Evolutionary conservation across 2,113 vertebrate species (phyloP).

Genomic region (Nibea albiflora): DNA sequence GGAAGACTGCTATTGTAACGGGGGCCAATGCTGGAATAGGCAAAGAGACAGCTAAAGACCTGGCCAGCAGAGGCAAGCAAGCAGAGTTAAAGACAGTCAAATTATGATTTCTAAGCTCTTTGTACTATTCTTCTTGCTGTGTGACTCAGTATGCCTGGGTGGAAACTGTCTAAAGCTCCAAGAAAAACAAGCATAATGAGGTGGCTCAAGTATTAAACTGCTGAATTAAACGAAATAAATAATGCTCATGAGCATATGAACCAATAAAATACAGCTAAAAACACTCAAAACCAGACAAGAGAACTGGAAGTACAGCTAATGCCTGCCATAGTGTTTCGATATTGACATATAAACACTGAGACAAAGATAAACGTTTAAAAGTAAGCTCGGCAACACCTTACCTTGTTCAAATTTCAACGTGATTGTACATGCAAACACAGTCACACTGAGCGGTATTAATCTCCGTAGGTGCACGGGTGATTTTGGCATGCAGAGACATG

Average conservation of each 20-base stretch:
- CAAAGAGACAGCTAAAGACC: constrained; percentile 82
- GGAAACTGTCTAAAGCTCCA: constrained; percentile 3
- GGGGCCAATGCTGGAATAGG: constrained; percentile 83
- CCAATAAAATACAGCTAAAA: not conserved
- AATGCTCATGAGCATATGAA: not conserved
- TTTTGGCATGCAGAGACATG: constrained; percentile 82
- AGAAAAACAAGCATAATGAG: constrained; percentile 5
- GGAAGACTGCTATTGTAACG: constrained; percentile 82
- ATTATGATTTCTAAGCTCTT: constrained; percentile 1
- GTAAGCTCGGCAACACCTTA: not conserved
- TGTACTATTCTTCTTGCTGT: not conserved
- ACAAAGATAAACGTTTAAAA: constrained; percentile 5
- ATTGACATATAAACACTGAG: not conserved
- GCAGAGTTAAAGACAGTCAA: not conserved
- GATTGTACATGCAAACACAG: constrained; percentile 1
- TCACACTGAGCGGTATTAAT: not conserved
- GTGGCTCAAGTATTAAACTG: constrained; percentile 11
- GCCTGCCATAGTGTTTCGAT: not conserved
- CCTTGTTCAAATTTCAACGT: constrained; percentile 9
- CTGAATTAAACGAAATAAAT: not conserved
- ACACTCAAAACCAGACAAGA: not conserved
- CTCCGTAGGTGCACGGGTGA: constrained; percentile 76
- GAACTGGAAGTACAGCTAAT: not conserved
- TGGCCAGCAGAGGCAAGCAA: constrained; percentile 80
- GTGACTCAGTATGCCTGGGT: constrained; percentile 12